phyloP scores from a whole-genome alignment of 2,888 invertebrate genomes.

The Diarsia dahlii region DNA sequence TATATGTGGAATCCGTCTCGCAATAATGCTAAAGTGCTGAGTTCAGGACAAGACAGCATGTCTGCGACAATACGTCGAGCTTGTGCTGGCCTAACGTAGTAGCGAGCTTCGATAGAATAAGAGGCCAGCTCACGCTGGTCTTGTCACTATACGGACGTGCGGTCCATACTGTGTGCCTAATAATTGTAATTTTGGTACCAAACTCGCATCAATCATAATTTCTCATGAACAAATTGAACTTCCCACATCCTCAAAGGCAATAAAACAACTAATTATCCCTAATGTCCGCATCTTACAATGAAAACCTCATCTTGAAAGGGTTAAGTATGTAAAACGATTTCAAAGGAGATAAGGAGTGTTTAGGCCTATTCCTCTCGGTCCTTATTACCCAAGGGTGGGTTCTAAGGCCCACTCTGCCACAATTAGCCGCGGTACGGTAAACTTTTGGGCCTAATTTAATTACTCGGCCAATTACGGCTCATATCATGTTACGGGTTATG shows the following conservation, averaged over 20 bases:
- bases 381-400: slow-evolving; percentile 50
- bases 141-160: not conserved
- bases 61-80: not conserved
- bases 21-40: not conserved
- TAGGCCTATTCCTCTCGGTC: slow-evolving; percentile 48
- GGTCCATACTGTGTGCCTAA: not conserved
- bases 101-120: not conserved
- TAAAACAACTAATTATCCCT: slow-evolving; percentile 43
- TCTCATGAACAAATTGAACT: not conserved
- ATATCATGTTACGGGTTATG: slow-evolving; percentile 48
- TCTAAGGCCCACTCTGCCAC: slow-evolving; percentile 53
- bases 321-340: slow-evolving; percentile 68
- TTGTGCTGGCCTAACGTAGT: not conserved
- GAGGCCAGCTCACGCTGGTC: not conserved
- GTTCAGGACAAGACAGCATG: not conserved
- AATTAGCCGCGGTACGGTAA: slow-evolving; percentile 61
- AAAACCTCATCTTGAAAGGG: slow-evolving; percentile 65
- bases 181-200: not conserved
- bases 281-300: slow-evolving; percentile 53
- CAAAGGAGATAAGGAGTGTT: slow-evolving; percentile 65
- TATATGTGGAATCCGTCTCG: not conserved
- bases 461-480: slow-evolving; percentile 63
- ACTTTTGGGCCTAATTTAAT: slow-evolving; percentile 71
- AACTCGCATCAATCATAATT: not conserved
- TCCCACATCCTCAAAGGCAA: slow-evolving; percentile 3